Evolutionary conservation across 2,113 vertebrate genomes (phyloP).

Genomic region (Puntigrus tetrazona): DNA sequence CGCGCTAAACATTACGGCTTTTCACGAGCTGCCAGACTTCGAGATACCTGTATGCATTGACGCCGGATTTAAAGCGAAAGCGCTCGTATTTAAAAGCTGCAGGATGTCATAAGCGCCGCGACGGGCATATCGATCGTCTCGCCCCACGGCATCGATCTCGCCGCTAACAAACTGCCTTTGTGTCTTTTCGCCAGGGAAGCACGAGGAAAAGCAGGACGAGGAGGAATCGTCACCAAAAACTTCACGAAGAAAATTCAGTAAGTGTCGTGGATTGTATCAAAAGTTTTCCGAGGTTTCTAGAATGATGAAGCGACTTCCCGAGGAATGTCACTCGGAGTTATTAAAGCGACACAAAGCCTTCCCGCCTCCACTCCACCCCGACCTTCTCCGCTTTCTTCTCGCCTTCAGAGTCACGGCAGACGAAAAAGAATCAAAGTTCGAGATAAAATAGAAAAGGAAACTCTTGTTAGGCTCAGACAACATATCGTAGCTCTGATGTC

Average conservation of each 20-base stretch:
- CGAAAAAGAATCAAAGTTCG: constrained; percentile 70
- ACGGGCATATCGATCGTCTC: background rate
- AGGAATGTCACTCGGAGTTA: constrained; percentile 21
- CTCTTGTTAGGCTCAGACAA: constrained; percentile 66
- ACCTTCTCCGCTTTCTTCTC: background rate
- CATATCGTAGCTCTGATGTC: constrained; percentile 47
- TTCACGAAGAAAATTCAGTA: constrained; percentile 99
- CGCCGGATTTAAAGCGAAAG: background rate
- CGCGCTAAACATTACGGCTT: background rate
- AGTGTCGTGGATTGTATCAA: constrained; percentile 66
- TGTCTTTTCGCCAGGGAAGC: constrained; percentile 80
- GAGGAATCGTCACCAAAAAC: constrained; percentile 97
- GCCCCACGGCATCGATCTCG: background rate
- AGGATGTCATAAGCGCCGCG: background rate
- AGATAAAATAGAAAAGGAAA: constrained; percentile 63
- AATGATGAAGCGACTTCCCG: background rate
- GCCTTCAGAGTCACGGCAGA: constrained; percentile 60
- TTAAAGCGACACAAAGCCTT: constrained; percentile 26
- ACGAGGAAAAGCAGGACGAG: constrained; percentile 96
- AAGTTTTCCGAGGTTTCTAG: constrained; percentile 3
- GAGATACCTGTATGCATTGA: background rate
- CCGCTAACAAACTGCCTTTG: background rate
- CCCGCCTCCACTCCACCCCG: background rate
- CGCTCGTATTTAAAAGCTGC: background rate
- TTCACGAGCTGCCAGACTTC: background rate